Percentiles rank a stretch among this genome's conserved stretches.
Conservation (phyloP, 2,797 vertebrate genomes). For the Danio aesculapii region DNA sequence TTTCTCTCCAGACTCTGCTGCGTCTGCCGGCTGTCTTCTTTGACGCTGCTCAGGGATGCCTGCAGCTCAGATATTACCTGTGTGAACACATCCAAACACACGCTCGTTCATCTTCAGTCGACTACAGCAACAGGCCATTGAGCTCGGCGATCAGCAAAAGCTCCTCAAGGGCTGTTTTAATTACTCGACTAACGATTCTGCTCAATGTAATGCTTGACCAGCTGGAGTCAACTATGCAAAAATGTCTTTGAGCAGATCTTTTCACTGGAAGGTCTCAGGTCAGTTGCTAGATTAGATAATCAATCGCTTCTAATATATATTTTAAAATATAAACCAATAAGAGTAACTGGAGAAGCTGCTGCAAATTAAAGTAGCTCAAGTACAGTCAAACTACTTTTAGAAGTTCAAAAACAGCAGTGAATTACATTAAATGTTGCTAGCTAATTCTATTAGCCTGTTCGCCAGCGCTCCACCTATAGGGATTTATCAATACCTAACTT, state of each 20-base stretch:
- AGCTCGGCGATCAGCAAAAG: conserved; percentile 7
- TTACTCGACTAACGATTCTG: conserved; percentile 18
- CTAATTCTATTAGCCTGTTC: not conserved
- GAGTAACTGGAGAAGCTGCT: not conserved
- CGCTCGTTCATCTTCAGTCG: not conserved
- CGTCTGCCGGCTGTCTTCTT: conserved; percentile 82
- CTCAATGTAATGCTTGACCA: conserved; percentile 6
- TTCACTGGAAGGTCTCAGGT: not conserved
- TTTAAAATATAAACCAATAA: not conserved
- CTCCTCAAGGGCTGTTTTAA: not conserved
- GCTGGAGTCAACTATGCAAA: not conserved
- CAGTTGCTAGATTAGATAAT: conserved; percentile 1
- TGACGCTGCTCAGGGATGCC: conserved; percentile 78
- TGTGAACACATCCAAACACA: conserved; percentile 42
- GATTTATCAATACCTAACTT: too few relatives aligned
- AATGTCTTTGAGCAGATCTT: conserved; percentile 10
- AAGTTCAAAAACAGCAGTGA: not conserved
- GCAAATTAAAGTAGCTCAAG: not conserved
- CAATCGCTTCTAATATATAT: not conserved
- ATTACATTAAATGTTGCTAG: not conserved
- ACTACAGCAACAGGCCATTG: not conserved
- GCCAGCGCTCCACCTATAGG: too few relatives aligned
- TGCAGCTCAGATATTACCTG: conserved; percentile 89
- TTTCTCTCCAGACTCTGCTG: conserved; percentile 80
- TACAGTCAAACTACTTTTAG: not conserved